Evolutionary conservation across 2,797 vertebrate genomes (phyloP), one percentile per base, ranked within the genome.

Genomic region (Euphonia xanthogaster): DNA sequence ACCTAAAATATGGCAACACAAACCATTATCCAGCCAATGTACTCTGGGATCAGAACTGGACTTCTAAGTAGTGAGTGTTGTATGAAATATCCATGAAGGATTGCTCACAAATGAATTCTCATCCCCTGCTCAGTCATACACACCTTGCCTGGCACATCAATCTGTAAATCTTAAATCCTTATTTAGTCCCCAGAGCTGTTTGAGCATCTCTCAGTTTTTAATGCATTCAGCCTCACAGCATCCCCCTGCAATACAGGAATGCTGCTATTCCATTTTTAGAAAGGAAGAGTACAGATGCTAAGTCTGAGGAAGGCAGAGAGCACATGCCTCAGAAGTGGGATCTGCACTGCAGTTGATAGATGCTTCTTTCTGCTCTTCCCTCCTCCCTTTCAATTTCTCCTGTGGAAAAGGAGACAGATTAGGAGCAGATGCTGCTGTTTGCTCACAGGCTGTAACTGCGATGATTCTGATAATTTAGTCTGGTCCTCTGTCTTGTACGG

Each of bases 351-450:
- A 33, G 44, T 12, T 48, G 23, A 58, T 79, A 5, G 48, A 45
- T 87, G 50, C 51, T 79, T 53, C 67, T 91, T 79, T 53, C 67
- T 91, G 23, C 77, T 82, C 42, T 91, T 79, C 31, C 71, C 79
- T 78, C 83, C 82, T 87, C 89, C 23, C 4, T 81, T 51, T 31
- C 62, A 17, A 30, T 86, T 58, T 53, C 78, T 80, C 50, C 82
- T 71, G 63, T 81, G 89, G 57, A 89, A 92, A 79, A 57, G 35
- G 83, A 92, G 78, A 92, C 73, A 81, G 90, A 95, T 92, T 72
- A 95, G 65, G 78, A 90, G 9, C 88, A 96, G 94, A 88, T 92
- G 93, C 65, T 95, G 75, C 92, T 93, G 88, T 95, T 87, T 93
- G 86, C 83, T 96, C 85, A 74, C 75, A 80, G 87, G 57, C 79